Evolutionary conservation across 2,113 vertebrate species (phyloP).

Genomic region (Harpagus bidentatus): DNA sequence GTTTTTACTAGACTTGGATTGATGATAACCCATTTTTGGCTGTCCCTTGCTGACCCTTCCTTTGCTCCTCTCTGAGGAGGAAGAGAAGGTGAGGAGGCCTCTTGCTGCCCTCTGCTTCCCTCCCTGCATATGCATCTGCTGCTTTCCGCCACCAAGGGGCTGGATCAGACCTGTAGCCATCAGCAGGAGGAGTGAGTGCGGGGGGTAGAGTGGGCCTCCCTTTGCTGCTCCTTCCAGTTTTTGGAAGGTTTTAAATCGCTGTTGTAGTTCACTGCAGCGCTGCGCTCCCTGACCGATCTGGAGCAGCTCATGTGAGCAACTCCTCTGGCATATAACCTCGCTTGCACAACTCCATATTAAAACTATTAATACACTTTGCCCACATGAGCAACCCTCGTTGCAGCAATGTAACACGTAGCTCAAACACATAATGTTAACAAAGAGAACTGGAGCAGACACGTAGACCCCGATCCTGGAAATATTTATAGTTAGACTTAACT

Average conservation of each 20-base stretch:
- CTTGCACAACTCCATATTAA: background rate
- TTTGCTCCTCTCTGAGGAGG: background rate
- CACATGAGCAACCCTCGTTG: background rate
- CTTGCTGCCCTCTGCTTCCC: background rate
- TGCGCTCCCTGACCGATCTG: background rate
- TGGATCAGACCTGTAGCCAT: rapidly evolving
- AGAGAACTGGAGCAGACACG: background rate
- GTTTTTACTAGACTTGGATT: background rate
- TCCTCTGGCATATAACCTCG: background rate
- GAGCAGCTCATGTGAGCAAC: background rate
- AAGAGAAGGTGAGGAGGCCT: background rate
- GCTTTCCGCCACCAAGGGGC: background rate
- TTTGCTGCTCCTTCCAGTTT: background rate
- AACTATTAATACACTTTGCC: background rate
- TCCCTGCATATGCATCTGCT: background rate
- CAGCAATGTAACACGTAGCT: background rate
- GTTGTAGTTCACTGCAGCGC: background rate
- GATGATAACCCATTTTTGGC: background rate
- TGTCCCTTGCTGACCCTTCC: background rate
- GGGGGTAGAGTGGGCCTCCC: background rate
- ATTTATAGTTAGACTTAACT: conserved; percentile 24
- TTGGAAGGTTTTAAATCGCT: background rate
- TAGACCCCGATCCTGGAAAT: background rate
- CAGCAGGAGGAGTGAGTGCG: background rate
- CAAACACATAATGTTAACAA: background rate